These are phyloP conservation scores for Aphidius ervi DNA, from an alignment of 1,140 invertebrate species.

Conservation along the genomic window DNA sequence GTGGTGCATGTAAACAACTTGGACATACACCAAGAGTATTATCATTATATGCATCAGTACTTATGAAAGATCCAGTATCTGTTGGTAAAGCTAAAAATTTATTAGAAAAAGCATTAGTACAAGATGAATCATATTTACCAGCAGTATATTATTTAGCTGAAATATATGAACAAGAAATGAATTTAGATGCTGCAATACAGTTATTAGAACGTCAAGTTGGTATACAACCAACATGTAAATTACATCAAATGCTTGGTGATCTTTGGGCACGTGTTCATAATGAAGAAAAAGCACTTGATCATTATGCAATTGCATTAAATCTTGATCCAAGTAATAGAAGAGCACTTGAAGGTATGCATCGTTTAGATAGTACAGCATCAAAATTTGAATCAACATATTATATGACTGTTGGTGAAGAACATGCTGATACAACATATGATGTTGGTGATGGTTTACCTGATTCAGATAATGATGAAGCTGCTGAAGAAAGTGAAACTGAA, in stretches of 20 bases:
- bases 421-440: conserved; percentile 59
- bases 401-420: conserved; percentile 54
- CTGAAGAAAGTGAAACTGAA: conserved; percentile 60
- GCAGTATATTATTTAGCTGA: conserved; percentile 68
- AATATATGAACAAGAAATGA: conserved; percentile 59
- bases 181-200: conserved; percentile 57
- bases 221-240: conserved; percentile 59
- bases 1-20: conserved; percentile 65
- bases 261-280: conserved; percentile 57
- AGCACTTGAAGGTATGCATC: conserved; percentile 67
- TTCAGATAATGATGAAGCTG: conserved; percentile 53
- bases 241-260: conserved; percentile 71
- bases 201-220: conserved; percentile 61
- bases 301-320: conserved; percentile 67
- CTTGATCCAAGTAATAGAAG: conserved; percentile 66
- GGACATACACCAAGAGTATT: conserved; percentile 66
- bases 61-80: conserved; percentile 66
- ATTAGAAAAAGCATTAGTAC: conserved; percentile 65
- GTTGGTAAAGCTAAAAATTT: conserved; percentile 63
- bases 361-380: conserved; percentile 59
- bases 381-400: conserved; percentile 56
- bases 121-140: conserved; percentile 63
- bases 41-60: conserved; percentile 66
- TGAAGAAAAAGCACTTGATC: conserved; percentile 68
- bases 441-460: conserved; percentile 54